phyloP scores from a whole-genome alignment of 2,113 vertebrate species.

The Sula dactylatra region DNA sequence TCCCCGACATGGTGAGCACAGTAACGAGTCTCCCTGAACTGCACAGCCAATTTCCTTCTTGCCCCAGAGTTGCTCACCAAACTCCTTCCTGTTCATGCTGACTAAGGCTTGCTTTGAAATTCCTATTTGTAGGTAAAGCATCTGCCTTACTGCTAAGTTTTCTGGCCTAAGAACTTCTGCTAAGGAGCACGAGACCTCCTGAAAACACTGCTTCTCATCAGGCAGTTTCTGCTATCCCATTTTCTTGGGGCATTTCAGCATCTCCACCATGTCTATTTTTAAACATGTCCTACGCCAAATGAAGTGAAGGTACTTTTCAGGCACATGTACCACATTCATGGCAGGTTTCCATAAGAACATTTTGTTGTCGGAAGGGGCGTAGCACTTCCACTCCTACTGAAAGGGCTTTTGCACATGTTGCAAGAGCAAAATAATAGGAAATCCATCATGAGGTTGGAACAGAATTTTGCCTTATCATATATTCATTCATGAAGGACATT shows the following conservation, averaged over 20 bases:
- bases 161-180: background rate
- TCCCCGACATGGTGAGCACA: background rate
- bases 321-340: background rate
- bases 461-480: background rate
- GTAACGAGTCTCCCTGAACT: background rate
- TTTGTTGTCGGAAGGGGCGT: background rate
- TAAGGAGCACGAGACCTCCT: background rate
- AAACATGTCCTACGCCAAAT: background rate
- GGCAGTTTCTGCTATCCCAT: background rate
- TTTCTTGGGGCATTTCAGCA: background rate
- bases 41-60: background rate
- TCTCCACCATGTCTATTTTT: background rate
- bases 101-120: background rate
- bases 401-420: background rate
- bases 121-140: background rate
- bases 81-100: background rate
- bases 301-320: background rate
- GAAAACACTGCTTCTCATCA: background rate
- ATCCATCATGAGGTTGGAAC: background rate
- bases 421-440: background rate
- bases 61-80: background rate
- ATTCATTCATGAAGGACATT: background rate
- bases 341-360: background rate
- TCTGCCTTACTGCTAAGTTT: background rate
- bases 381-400: background rate